phyloP scores from a whole-genome alignment of 2,797 vertebrate genomes.

The Halcyon chelicuti region DNA sequence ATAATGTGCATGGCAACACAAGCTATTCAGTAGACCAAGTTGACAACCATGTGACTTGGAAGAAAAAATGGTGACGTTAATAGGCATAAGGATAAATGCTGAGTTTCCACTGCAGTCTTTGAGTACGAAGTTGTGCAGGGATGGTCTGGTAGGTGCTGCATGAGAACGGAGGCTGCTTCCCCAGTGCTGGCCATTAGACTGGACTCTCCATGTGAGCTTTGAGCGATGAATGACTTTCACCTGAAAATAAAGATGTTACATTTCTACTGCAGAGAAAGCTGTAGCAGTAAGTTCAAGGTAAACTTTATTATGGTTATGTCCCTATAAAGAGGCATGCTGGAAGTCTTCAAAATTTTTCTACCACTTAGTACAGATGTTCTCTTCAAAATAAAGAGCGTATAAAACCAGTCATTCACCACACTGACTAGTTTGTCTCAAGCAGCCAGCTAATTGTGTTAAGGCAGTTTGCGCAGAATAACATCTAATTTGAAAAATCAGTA shows the following conservation, averaged over 20 bases:
- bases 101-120: background rate
- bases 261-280: background rate
- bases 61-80: background rate
- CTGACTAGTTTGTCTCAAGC: background rate
- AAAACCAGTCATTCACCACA: background rate
- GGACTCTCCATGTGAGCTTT: background rate
- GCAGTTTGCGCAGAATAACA: background rate
- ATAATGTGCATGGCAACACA: background rate
- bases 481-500: background rate
- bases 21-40: fast-evolving
- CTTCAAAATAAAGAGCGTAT: background rate
- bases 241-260: background rate
- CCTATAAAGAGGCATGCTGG: background rate
- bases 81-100: background rate
- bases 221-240: background rate
- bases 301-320: background rate
- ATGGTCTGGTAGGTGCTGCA: background rate
- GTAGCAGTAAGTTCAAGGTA: background rate
- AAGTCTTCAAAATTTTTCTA: background rate
- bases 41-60: background rate
- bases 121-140: background rate
- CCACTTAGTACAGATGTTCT: background rate
- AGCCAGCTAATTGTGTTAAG: background rate
- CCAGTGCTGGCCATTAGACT: background rate
- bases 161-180: background rate